These are phyloP conservation scores for Artemia franciscana DNA, from an alignment of 1,140 invertebrate genomes.

Conservation along the genomic window DNA sequence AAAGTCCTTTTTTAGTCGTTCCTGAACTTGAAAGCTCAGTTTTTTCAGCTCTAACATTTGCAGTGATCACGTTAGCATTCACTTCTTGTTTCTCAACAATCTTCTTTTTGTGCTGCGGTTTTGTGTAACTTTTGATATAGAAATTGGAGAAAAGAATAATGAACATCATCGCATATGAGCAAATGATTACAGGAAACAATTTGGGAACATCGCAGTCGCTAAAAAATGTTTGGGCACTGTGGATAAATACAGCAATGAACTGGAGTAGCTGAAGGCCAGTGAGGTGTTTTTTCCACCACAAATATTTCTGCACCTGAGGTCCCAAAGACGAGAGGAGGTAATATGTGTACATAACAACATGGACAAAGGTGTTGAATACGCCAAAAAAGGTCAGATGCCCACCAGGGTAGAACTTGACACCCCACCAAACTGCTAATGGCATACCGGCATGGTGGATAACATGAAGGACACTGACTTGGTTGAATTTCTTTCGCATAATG, in stretches of 20 bases:
- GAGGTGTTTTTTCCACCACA: conserved; percentile 32
- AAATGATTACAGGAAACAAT: conserved; percentile 81
- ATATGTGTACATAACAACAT: conserved; percentile 29
- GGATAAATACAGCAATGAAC: conserved; percentile 26
- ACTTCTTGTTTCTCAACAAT: background rate
- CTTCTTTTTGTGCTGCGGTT: background rate
- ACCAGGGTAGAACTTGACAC: conserved; percentile 86
- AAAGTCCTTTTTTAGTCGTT: background rate
- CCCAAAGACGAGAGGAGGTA: conserved; percentile 28
- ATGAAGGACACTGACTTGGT: conserved; percentile 74
- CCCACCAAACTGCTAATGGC: conserved; percentile 87
- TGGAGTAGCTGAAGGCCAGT: conserved; percentile 29
- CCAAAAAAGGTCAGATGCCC: conserved; percentile 12
- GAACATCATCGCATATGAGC: conserved; percentile 73
- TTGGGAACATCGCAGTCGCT: conserved; percentile 23
- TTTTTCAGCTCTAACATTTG: background rate
- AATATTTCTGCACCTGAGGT: conserved; percentile 24
- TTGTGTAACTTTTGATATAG: conserved; percentile 58
- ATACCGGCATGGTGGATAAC: conserved; percentile 88
- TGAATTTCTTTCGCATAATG: conserved; percentile 68
- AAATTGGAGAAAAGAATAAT: conserved; percentile 82
- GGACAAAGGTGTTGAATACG: conserved; percentile 25
- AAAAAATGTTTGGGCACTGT: conserved; percentile 26
- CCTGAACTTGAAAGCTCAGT: background rate
- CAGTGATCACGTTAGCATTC: background rate